Base-by-base conservation (phyloP, 1,140 invertebrate genomes). In the Hormaphis cornu region DNA sequence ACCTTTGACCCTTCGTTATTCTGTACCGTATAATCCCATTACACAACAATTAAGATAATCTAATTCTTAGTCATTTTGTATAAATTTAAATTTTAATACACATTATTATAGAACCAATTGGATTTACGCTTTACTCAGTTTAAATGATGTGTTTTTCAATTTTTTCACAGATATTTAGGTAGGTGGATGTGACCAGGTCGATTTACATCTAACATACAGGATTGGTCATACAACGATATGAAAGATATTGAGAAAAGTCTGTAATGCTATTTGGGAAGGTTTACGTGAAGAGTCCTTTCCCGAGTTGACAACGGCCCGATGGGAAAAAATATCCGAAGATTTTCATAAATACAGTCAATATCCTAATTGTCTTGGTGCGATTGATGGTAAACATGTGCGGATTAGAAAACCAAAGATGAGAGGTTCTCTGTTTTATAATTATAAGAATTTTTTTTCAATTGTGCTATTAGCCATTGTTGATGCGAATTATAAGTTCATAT, bases 311-410 rank as follows among this genome's bases (percentile, higher is more conserved):
- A 8, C 16, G 1, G 54, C 0, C 10, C 26, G 30, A 7, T 58
- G 30, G 30, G 20, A 58, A 33, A 9, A 58, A 18, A 58, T 58
- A 7, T 8, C 54, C n/a, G 18, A 20, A 22, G 16, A 10, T 37
- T 58, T 30, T 58, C 30, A 58, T 18, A 35, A 30, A 58, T 28
- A 30, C 9, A 12, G n/a, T 9, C 54, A 40, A 9, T 58, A 12
- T 18, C 54, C 33, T 3, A 58, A 58, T 58, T 28, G 26, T 8
- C 4, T 58, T 2, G 54, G 54, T 18, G 75, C 75, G 10, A 73
- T 79, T n/a, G 77, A 80, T 74, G 78, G 78, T 0, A 80, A 80
- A 70, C 79, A 80, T 70, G 48, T 80, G 14, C 35, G 54, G 9
- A 77, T 81, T 28, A 56, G 70, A 53, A 26, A n/a, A 9, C 75